Conservation (phyloP, 30 jellyfish, hydroid and myxozoan species). For the Chrysaora quinquecirrha region DNA sequence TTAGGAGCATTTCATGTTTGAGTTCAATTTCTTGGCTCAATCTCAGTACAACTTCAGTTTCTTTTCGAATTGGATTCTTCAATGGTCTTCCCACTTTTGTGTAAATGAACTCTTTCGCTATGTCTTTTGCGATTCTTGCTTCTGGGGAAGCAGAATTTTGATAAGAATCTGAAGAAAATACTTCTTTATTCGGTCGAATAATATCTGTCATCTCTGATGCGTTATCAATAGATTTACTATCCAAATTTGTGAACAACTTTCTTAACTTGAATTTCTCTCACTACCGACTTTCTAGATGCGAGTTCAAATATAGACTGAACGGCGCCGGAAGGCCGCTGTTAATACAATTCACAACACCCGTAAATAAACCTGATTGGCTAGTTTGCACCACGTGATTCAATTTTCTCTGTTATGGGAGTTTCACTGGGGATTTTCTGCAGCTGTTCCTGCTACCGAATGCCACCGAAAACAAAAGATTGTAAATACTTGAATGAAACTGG, state of each 20-base stretch:
- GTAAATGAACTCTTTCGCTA: slow-evolving; percentile 81
- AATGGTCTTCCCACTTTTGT: slow-evolving; percentile 80
- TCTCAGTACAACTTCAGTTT: slow-evolving; percentile 80
- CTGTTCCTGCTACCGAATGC: too few species aligned
- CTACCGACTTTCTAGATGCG: too few species aligned
- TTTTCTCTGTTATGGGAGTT: neutral
- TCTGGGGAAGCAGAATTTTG: slow-evolving; percentile 76
- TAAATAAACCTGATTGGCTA: neutral
- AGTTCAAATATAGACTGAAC: neutral
- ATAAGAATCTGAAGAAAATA: slow-evolving; percentile 45
- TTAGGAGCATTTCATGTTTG: slow-evolving; percentile 85
- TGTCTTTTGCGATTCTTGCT: slow-evolving; percentile 94
- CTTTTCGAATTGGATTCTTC: slow-evolving; percentile 84
- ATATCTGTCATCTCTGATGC: slow-evolving; percentile 62
- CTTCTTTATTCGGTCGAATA: slow-evolving; percentile 43
- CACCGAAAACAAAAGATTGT: too few species aligned
- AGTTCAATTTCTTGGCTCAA: slow-evolving; percentile 86
- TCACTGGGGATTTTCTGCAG: too few species aligned
- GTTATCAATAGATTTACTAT: too few species aligned
- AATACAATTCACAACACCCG: neutral
- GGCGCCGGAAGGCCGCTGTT: slow-evolving; percentile 4
- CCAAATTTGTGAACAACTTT: neutral
- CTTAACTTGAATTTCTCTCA: neutral
- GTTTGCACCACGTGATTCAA: neutral
- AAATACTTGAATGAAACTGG: too few species aligned